Percentiles rank a stretch among this genome's conserved stretches.
Conservation (phyloP, 2,113 vertebrate species). For the Labeo catla region DNA sequence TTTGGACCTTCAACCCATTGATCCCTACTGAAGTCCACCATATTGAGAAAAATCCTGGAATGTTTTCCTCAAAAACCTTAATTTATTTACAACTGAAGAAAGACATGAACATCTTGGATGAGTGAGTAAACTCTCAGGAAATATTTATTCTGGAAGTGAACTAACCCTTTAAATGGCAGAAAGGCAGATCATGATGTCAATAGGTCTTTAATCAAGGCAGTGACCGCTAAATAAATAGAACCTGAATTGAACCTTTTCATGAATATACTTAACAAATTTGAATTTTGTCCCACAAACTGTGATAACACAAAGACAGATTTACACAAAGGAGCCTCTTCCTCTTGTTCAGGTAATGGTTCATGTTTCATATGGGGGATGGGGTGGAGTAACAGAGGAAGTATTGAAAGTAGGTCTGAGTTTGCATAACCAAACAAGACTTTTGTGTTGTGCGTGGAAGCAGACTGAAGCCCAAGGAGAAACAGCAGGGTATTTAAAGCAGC, state of each 20-base stretch:
- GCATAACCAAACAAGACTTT: conserved; percentile 15
- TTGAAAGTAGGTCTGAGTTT: not conserved
- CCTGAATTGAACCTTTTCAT: not conserved
- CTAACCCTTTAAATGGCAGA: too few species aligned
- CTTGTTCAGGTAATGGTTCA: not conserved
- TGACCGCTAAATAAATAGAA: not conserved
- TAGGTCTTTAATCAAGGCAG: too few species aligned
- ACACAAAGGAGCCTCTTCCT: not conserved
- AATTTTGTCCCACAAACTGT: not conserved
- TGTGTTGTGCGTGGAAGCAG: not conserved
- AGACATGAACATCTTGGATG: too few species aligned
- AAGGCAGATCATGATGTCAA: not conserved
- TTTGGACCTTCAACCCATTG: too few species aligned
- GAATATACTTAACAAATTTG: not conserved
- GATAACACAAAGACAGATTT: not conserved
- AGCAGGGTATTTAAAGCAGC: not conserved
- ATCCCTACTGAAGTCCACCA: too few species aligned
- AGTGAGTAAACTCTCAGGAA: too few species aligned
- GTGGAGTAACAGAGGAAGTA: not conserved
- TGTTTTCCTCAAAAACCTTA: too few species aligned
- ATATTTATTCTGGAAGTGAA: too few species aligned
- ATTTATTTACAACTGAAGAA: too few species aligned
- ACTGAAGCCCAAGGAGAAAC: not conserved
- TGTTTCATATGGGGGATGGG: not conserved
- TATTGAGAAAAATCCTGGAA: too few species aligned